phyloP scores from a whole-genome alignment of 2,113 vertebrate genomes.

The Prunella fulvescens region DNA sequence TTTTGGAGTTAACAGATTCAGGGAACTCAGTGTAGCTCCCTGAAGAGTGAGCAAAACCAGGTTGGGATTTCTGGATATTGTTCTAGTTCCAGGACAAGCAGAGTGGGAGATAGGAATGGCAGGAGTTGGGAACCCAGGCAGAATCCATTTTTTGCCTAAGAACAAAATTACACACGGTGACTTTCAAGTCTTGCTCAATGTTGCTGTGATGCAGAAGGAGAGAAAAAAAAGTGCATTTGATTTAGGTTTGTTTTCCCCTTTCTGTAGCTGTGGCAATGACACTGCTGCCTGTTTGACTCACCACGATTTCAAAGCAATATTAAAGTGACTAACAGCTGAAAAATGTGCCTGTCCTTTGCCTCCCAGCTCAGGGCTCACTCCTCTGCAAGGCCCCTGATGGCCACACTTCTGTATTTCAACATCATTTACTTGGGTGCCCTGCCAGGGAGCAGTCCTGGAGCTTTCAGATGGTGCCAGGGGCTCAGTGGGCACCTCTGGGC shows the following conservation, averaged over 20 bases:
- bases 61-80: background rate
- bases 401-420: background rate
- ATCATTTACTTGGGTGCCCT: background rate
- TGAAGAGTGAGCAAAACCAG: background rate
- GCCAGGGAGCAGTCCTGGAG: background rate
- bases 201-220: background rate
- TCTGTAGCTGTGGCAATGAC: constrained; percentile 13
- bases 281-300: constrained; percentile 32
- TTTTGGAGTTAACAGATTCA: background rate
- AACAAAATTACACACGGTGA: background rate
- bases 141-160: background rate
- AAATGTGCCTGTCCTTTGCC: background rate
- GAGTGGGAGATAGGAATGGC: background rate
- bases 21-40: background rate
- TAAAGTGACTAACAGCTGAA: constrained; percentile 19
- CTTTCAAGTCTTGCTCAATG: constrained; percentile 10
- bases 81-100: background rate
- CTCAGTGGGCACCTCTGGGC: background rate
- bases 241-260: constrained; percentile 45
- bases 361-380: background rate
- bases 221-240: background rate
- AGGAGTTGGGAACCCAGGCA: background rate
- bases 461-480: background rate
- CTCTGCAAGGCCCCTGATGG: background rate
- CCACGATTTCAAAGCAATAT: background rate